phyloP scores from a whole-genome alignment of 2,113 vertebrate species.

The Girardinichthys multiradiatus region DNA sequence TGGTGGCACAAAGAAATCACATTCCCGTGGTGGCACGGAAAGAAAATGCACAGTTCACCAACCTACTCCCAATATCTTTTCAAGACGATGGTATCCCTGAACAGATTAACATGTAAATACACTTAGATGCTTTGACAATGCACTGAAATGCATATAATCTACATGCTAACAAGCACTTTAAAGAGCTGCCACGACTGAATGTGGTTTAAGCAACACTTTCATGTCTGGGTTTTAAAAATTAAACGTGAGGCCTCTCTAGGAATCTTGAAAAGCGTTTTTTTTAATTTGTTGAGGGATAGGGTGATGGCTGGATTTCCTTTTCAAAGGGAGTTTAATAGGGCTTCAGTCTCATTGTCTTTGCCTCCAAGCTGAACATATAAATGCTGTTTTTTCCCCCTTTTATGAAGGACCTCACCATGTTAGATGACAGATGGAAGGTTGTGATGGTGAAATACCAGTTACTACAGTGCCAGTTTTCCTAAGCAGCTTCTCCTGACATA shows the following conservation, averaged over 20 bases:
- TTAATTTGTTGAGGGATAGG: slow-evolving; percentile 78
- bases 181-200: slow-evolving; percentile 72
- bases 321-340: slow-evolving; percentile 75
- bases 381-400: slow-evolving; percentile 48
- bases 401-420: slow-evolving; percentile 47
- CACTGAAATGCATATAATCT: slow-evolving; percentile 80
- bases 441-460: slow-evolving; percentile 67
- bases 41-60: slow-evolving; percentile 69
- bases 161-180: slow-evolving; percentile 82
- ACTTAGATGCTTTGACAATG: slow-evolving; percentile 77
- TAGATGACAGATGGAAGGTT: slow-evolving; percentile 74
- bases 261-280: slow-evolving; percentile 67
- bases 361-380: slow-evolving; percentile 71
- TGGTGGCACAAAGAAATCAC: slow-evolving; percentile 72
- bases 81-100: slow-evolving; percentile 70
- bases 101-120: slow-evolving; percentile 84
- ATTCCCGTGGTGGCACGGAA: slow-evolving; percentile 70
- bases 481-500: slow-evolving; percentile 29
- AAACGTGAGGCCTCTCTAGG: slow-evolving; percentile 74
- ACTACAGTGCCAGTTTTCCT: slow-evolving; percentile 60
- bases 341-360: slow-evolving; percentile 72
- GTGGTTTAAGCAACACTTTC: slow-evolving; percentile 76
- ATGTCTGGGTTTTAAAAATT: slow-evolving; percentile 81
- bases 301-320: slow-evolving; percentile 60
- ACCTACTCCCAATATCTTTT: slow-evolving; percentile 71